Evolutionary conservation across 2,113 vertebrate genomes (phyloP), one percentile per base, ranked within the genome.

Genomic region (Lichenostomus cassidix): DNA sequence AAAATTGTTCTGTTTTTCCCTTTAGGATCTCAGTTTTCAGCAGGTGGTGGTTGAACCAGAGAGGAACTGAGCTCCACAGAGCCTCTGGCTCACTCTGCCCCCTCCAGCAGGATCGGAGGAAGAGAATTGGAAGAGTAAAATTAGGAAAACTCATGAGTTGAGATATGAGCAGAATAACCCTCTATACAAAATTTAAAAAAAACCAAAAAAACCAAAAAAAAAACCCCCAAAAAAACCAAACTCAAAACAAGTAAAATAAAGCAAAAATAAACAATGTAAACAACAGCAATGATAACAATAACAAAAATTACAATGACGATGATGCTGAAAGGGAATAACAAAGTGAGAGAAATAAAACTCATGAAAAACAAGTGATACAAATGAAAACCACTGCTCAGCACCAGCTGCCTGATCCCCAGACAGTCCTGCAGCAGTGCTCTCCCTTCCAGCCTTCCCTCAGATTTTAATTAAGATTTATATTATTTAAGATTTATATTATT

Each of bases 221-320:
- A 12, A 15, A 18, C 41, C 10, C 12, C 41, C 41, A 42, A 16
- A 33, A 23, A 10, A 29, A 12, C 24, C 4, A 5, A 50, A 22
- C 44, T 21, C 11, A 27, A 18, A 42, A 14, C 2, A 27, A 50
- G 18, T 13, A 28, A 65, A 65, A 73, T 42, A 7, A 31, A n/a
- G 29, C 8, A 25, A 65, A 46, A 82, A 17, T 5, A 49, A 46
- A 5, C 7, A 28, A 28, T 6, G 3, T 5, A 11, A 47, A 33
- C 7, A 23, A 42, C 19, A 31, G 5, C 5, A 0, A 16, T 15
- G 2, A 12, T 3, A 33, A 8, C 7, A 23, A 6, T 10, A 5
- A 29, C 15, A 15, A 15, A 9, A 13, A 15, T 2, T 15, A 11
- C 5, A 5, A 10, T 3, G 2, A n/a, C 2, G 12, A 16, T 46